Evolutionary conservation across 2,888 invertebrate species (phyloP), one percentile per base, ranked within the genome.

Genomic region (Lochmaea crataegi): DNA sequence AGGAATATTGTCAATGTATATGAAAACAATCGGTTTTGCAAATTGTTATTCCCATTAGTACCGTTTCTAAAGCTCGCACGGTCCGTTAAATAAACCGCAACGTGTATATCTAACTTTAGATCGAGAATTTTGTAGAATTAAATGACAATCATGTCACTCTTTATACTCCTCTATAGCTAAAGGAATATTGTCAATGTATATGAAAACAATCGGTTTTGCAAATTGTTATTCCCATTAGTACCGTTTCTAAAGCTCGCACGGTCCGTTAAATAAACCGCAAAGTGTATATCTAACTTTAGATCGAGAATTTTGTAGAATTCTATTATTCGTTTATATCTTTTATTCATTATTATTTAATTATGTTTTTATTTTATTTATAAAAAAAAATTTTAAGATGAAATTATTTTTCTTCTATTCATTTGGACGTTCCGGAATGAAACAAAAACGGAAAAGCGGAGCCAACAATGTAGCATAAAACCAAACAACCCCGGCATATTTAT

Each of bases 71-170:
- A n/a, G n/a, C n/a, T n/a, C n/a, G n/a, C n/a, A n/a, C n/a, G n/a
- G n/a, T n/a, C n/a, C n/a, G n/a, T n/a, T n/a, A n/a, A n/a, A n/a
- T n/a, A n/a, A n/a, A n/a, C n/a, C n/a, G n/a, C n/a, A n/a, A n/a
- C n/a, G n/a, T n/a, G n/a, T n/a, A n/a, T n/a, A n/a, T n/a, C n/a
- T n/a, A n/a, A n/a, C n/a, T n/a, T n/a, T n/a, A n/a, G n/a, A n/a
- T n/a, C n/a, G n/a, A n/a, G n/a, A n/a, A n/a, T n/a, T n/a, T n/a
- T n/a, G n/a, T n/a, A n/a, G n/a, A n/a, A 69, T 69, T 53, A 41
- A 71, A 74, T 60, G 64, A 71, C 73, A 64, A 56, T 7, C 14
- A 18, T 53, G 53, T 10, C 18, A 66, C 12, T 32, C 16, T 26
- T 38, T 45, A 45, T 53, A 41, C 16, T 42, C 2, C 53, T 66